Base-by-base conservation (phyloP, 1,140 invertebrate species). In the Centruroides vittatus region DNA sequence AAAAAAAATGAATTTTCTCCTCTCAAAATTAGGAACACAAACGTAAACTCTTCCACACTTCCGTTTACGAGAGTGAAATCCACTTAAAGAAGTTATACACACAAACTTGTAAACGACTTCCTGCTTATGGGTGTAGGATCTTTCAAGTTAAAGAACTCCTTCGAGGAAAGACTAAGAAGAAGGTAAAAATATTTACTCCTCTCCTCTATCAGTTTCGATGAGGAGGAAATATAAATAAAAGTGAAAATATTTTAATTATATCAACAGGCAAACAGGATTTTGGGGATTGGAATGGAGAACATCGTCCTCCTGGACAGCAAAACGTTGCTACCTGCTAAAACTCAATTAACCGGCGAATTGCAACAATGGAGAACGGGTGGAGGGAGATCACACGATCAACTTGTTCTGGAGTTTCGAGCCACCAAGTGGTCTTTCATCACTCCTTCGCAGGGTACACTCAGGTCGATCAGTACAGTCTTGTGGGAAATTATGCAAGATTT, bases 61-160 rank as follows among this genome's bases (percentile, higher is more conserved):
- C 81, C 9, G 78, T 84, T 11, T 85, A 84, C 67, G 83, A 85
- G 63, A 82, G 78, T 41, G 82, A 84, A 67, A 68, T 80, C 7
- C 81, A 82, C 62, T 72, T 86, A 65, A 85, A 85, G 70, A 81
- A 82, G 62, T 73, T 84, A 35, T 86, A 86, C 70, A 77, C 84
- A 47, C 82, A 83, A 67, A 83, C 80, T 59, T 82, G 81, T 67
- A 79, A 80, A 64, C 76, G 82, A 55, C 72, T 86, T 49, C 82
- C 83, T 4, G 77, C 80, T 5, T 83, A 79, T 71, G 79, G 81
- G 8, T 85, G 82, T 70, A 78, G 81, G 65, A 73, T 86, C 5
- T 84, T 82, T 67, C 77, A 82, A 65, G 84, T 86, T 7, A 84
- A 85, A 70, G 83, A 86, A 68, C 70, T 85, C 4, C 73, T 83